These are phyloP conservation scores for Schlechtendalia chinensis DNA, from an alignment of 1,140 invertebrate species.

Conservation along the genomic window DNA sequence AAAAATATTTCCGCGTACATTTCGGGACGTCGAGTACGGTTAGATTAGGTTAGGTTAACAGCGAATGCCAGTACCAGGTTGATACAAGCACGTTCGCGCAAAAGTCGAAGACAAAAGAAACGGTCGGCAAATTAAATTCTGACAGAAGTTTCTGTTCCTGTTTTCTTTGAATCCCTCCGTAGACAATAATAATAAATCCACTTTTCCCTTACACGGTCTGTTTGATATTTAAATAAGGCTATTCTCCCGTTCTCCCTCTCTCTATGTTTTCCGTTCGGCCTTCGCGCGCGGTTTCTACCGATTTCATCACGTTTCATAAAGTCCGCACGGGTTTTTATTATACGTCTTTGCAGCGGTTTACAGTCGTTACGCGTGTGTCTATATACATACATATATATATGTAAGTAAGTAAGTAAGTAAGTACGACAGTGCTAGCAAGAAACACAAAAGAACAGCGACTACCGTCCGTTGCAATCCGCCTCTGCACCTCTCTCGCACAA, in stretches of 20 bases:
- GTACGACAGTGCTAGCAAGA: no score
- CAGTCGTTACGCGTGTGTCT: slow-evolving; percentile 15
- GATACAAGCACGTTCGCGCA: no score
- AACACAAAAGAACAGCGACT: slow-evolving; percentile 21
- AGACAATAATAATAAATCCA: slow-evolving; percentile 1
- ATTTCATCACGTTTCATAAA: slow-evolving; percentile 48
- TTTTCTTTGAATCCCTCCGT: background rate
- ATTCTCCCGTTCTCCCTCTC: no score
- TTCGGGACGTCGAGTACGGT: no score
- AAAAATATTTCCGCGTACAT: no score
- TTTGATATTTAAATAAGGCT: slow-evolving; percentile 45
- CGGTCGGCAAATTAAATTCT: no score
- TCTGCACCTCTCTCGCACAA: background rate
- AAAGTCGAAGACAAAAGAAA: no score
- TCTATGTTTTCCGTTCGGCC: background rate
- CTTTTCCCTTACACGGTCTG: slow-evolving; percentile 13
- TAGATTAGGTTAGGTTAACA: no score
- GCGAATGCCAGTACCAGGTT: no score
- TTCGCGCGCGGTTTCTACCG: slow-evolving; percentile 13
- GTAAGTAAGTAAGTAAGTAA: no score
- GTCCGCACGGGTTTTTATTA: slow-evolving; percentile 20
- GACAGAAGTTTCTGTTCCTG: background rate
- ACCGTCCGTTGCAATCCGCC: background rate
- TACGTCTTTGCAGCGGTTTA: slow-evolving; percentile 14
- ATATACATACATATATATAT: no score